phyloP scores from a whole-genome alignment of 2,888 invertebrate species.

The Apamea crenata region DNA sequence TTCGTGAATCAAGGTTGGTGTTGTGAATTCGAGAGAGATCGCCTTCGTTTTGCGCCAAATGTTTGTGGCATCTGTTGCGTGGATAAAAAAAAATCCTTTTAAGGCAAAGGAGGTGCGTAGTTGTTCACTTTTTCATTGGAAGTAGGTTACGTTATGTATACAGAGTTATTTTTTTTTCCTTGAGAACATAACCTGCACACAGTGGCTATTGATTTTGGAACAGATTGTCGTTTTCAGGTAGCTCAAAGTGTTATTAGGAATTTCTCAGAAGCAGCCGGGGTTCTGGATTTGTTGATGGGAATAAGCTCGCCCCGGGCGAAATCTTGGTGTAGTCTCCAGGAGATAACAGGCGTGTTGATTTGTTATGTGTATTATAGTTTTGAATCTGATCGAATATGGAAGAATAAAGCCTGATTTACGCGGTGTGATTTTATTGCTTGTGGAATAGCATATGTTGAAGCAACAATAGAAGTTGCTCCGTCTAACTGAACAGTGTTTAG shows the following conservation, averaged over 20 bases:
- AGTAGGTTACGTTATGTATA: not conserved
- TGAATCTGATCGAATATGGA: not conserved
- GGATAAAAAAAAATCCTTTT: constrained; percentile 32
- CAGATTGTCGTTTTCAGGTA: not conserved
- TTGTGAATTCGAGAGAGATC: constrained; percentile 60
- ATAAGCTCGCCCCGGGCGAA: too few species aligned
- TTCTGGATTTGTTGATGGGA: too few species aligned
- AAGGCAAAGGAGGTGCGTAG: constrained; percentile 9
- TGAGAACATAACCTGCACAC: too few species aligned
- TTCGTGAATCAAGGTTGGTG: constrained; percentile 68
- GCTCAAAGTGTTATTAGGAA: not conserved
- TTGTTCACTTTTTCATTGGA: constrained; percentile 12
- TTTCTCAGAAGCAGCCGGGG: not conserved
- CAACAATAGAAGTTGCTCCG: not conserved
- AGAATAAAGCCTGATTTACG: not conserved
- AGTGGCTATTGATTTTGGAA: not conserved
- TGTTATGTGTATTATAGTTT: not conserved
- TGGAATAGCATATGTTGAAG: not conserved
- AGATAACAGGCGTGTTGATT: too few species aligned
- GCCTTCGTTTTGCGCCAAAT: constrained; percentile 37
- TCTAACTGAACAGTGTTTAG: not conserved
- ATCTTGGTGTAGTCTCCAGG: too few species aligned
- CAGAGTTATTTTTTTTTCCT: not conserved
- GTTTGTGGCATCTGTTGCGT: constrained; percentile 16
- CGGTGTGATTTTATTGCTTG: not conserved